A percentile compares a stretch with the other conserved stretches of the same genome.
These are phyloP conservation scores for Epinephelus cyanopodus DNA, from an alignment of 2,113 vertebrate genomes.

Conservation along the genomic window DNA sequence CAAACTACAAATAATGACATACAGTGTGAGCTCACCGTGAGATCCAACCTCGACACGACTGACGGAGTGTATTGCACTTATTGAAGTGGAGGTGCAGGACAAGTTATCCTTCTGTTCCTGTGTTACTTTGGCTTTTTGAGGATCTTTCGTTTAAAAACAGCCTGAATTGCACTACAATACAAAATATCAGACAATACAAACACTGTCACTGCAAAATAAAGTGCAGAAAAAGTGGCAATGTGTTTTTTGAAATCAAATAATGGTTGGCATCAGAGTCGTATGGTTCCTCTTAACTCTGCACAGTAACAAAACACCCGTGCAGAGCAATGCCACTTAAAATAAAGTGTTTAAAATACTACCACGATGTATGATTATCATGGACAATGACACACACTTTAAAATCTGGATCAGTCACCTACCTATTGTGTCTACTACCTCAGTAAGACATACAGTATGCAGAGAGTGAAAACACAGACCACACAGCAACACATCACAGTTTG, in stretches of 20 bases:
- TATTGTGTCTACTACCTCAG: slow-evolving; percentile 40
- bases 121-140: slow-evolving; percentile 79
- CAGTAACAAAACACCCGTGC: not conserved
- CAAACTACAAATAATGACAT: slow-evolving; percentile 20
- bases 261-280: slow-evolving; percentile 42
- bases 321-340: slow-evolving; percentile 30
- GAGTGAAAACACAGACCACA: slow-evolving; percentile 63
- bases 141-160: slow-evolving; percentile 54
- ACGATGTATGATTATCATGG: slow-evolving; percentile 52
- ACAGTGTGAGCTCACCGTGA: slow-evolving; percentile 17
- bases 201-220: slow-evolving; percentile 65
- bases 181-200: slow-evolving; percentile 56
- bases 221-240: slow-evolving; percentile 65
- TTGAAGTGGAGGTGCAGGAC: slow-evolving; percentile 63
- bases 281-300: slow-evolving; percentile 17
- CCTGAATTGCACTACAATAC: slow-evolving; percentile 36
- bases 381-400: slow-evolving; percentile 40
- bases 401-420: slow-evolving; percentile 30
- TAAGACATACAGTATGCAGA: slow-evolving; percentile 51
- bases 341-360: slow-evolving; percentile 38
- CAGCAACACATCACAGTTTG: slow-evolving; percentile 67
- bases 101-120: slow-evolving; percentile 48
- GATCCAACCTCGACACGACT: slow-evolving; percentile 44
- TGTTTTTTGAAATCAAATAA: slow-evolving; percentile 16
- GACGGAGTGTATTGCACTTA: slow-evolving; percentile 74